Conservation (phyloP, 2,888 invertebrate species). For the Aleiodes alternator region DNA sequence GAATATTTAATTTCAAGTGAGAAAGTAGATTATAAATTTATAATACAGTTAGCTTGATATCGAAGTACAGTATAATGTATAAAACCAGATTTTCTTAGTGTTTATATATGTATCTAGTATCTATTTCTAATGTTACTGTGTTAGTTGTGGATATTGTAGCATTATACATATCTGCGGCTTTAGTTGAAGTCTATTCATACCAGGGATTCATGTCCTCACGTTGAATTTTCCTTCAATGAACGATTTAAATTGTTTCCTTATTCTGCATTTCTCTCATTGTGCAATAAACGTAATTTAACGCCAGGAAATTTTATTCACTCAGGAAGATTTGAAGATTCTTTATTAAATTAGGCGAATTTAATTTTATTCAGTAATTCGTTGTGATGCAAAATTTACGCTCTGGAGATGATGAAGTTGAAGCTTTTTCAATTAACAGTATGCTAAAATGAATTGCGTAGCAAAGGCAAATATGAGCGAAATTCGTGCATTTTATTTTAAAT, state of each 20-base stretch:
- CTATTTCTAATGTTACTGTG: neutral
- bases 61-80: slow-evolving; percentile 9
- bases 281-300: slow-evolving; percentile 13
- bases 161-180: too few species aligned
- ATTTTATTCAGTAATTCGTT: slow-evolving; percentile 1
- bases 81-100: slow-evolving; percentile 7
- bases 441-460: too few species aligned
- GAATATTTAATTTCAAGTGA: slow-evolving; percentile 10
- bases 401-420: too few species aligned
- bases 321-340: neutral
- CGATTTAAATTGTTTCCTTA: slow-evolving; percentile 2
- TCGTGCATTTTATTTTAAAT: too few species aligned
- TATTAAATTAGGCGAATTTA: slow-evolving; percentile 6
- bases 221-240: neutral
- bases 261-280: slow-evolving; percentile 7
- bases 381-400: neutral
- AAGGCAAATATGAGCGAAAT: too few species aligned
- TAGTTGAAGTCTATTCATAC: neutral
- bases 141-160: neutral
- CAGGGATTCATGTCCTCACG: neutral
- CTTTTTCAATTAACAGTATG: too few species aligned
- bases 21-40: slow-evolving; percentile 29
- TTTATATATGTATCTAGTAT: slow-evolving; percentile 2
- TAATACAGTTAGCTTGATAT: slow-evolving; percentile 7
- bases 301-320: slow-evolving; percentile 10